A percentile compares a stretch with the other conserved stretches of the same genome.
Evolutionary conservation across 1,140 invertebrate species (phyloP).

Genomic region (Zaprionus vittiger): DNA sequence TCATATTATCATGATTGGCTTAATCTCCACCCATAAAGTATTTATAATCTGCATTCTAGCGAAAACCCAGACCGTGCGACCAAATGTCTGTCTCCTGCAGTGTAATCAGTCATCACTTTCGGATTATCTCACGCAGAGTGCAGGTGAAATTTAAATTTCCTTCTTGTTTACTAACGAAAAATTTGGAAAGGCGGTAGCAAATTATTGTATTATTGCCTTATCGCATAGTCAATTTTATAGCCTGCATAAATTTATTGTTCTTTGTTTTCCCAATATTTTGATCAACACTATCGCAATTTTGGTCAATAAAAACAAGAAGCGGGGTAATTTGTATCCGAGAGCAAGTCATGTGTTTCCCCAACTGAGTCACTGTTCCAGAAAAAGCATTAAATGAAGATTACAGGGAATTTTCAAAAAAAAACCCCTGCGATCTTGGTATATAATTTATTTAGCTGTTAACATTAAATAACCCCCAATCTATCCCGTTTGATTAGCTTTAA

Average conservation of each 20-base stretch:
- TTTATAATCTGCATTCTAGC: slow-evolving; percentile 15
- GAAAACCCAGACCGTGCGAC: background rate
- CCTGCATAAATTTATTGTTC: slow-evolving; percentile 8
- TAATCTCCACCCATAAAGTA: slow-evolving; percentile 25
- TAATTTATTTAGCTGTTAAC: background rate
- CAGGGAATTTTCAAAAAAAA: background rate
- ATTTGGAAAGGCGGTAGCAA: background rate
- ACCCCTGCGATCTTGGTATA: background rate
- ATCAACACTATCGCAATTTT: slow-evolving; percentile 1
- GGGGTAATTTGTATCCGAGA: background rate
- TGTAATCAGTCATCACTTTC: slow-evolving; percentile 6
- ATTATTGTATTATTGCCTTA: slow-evolving; percentile 3
- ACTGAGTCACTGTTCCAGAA: background rate
- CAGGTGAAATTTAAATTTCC: background rate
- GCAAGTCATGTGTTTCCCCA: background rate
- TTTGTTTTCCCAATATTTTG: slow-evolving; percentile 1
- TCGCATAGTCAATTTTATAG: slow-evolving; percentile 7
- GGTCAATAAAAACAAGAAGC: background rate
- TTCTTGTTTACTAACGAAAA: background rate
- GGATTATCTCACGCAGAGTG: background rate
- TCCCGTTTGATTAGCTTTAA: background rate
- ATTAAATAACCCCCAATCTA: background rate
- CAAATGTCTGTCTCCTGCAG: slow-evolving; percentile 19
- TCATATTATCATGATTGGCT: slow-evolving; percentile 15
- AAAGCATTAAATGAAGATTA: background rate